Evolutionary conservation across 1,140 invertebrate genomes (phyloP), one percentile per base, ranked within the genome.

Genomic region (Drosophila teissieri): DNA sequence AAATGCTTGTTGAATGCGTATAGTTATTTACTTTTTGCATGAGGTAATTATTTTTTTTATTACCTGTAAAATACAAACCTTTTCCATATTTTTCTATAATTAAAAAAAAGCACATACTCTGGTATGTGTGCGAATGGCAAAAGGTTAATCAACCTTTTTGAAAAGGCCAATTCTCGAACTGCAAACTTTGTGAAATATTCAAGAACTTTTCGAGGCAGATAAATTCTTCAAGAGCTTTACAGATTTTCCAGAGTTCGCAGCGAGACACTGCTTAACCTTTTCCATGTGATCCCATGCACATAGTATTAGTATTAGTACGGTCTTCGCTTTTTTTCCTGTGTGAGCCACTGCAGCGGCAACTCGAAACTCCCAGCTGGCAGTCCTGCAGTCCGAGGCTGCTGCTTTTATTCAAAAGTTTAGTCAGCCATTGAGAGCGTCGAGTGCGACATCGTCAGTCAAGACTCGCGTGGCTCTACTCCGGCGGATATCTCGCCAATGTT

Each of bases 371-470:
- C 57, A 52, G 53, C 58, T 61, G 54, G 44, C 31, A 49, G 54
- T 39, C 51, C 48, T 22, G 44, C 19, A 72, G 68, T 65, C 40
- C 49, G 48, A 49, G 49, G 19, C 49, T 61, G 81, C 73, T 79
- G 78, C 65, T 63, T 86, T 84, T 88, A 88, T 88, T 88, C 84
- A 88, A 84, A 88, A 88, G 84, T 88, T 88, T 88, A 89, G 84
- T 86, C 76, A 88, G 84, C 84, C 84, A 89, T 88, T 88, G 76
- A 88, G 72, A 78, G 72, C 78, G 58, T 58, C 76, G 61, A 56
- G 73, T 62, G 55, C 77, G 45, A 62, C 81, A 52, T 85, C 78
- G 83, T 88, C 81, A 84, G 81, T 85, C 83, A 88, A 65, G 79
- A 75, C 78, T 78, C 64, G 67, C 72, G 77, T 57, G 63, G 57